Base-by-base conservation (phyloP, 2,797 vertebrate species). In the Miichthys miiuy region DNA sequence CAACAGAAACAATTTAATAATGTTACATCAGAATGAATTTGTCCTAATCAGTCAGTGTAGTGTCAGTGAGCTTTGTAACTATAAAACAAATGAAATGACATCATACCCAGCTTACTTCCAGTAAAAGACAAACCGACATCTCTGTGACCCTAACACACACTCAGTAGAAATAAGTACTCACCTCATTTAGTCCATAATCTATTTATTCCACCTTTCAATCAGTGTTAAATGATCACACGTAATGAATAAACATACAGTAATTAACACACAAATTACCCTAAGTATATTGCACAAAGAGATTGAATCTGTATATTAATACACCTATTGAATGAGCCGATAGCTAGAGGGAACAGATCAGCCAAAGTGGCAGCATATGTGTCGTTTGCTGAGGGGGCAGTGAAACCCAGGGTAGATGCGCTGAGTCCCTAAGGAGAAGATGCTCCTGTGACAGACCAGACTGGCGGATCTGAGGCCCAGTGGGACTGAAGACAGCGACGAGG, bases 361-460 rank as follows among this genome's bases (percentile, higher is more conserved):
- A 46, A 57, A 72, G 79, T 80, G 75, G 71, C 72, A 72, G 63
- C 84, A 82, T 80, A 79, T 87, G 82, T 80, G 51, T 60, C 6
- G 16, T 34, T 52, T 71, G 41, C 20, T 58, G 41, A 69, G 25
- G 27, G n/a, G n/a, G 8, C 47, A 25, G 42, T 16, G 18, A 17
- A 52, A 54, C 61, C 60, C 16, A 7, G 30, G 64, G 74, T 14
- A 2, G 42, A 54, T 42, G 58, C 44, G 34, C 46, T 50, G 14
- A 7, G 47, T 80, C 63, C 80, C 81, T 12, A 2, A 30, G 77
- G 75, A 62, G 52, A 44, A 42, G 55, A 77, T 57, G 57, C 56
- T 61, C 60, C 10, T 30, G 70, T 64, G 60, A 70, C 41, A 57
- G 58, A 56, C 16, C 56, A 57, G 46, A 56, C 60, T 5, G 23